Evolutionary conservation across 2,797 vertebrate genomes (phyloP).

Genomic region (Notolabrus celidotus): DNA sequence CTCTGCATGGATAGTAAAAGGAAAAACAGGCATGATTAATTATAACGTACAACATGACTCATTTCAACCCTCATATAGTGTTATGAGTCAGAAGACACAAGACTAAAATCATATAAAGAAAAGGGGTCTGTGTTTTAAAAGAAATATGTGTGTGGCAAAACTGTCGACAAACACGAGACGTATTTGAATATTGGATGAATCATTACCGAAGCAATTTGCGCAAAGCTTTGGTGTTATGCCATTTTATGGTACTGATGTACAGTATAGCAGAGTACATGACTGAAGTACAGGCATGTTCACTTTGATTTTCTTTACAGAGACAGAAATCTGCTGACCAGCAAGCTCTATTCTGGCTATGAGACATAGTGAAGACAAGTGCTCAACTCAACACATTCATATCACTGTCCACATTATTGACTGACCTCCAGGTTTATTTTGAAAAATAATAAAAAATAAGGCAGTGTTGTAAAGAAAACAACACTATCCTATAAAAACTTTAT

Average conservation of each 20-base stretch:
- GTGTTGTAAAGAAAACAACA: not conserved
- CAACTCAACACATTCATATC: not conserved
- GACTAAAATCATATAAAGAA: not conserved
- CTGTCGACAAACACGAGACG: not conserved
- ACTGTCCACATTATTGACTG: slow-evolving; percentile 28
- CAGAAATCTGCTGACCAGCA: not conserved
- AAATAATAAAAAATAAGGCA: slow-evolving; percentile 10
- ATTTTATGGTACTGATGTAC: not conserved
- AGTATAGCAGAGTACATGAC: not conserved
- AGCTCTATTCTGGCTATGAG: slow-evolving; percentile 10
- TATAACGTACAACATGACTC: not conserved
- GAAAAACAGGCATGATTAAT: not conserved
- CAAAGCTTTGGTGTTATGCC: not conserved
- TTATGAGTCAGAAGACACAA: not conserved
- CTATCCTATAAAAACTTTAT: not conserved
- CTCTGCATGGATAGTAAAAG: not conserved
- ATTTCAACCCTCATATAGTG: not conserved
- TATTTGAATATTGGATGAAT: not conserved
- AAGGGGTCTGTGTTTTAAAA: not conserved
- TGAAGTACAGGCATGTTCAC: not conserved
- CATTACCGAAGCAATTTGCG: no score
- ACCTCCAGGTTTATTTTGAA: slow-evolving; percentile 15
- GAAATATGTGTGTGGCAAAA: not conserved
- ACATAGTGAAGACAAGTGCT: slow-evolving; percentile 6
- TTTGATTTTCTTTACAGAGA: not conserved